A percentile compares a stretch with the other conserved stretches of the same genome.
These are phyloP conservation scores for Siniperca obscura DNA, from an alignment of 2,797 vertebrate species.

Conservation along the genomic window DNA sequence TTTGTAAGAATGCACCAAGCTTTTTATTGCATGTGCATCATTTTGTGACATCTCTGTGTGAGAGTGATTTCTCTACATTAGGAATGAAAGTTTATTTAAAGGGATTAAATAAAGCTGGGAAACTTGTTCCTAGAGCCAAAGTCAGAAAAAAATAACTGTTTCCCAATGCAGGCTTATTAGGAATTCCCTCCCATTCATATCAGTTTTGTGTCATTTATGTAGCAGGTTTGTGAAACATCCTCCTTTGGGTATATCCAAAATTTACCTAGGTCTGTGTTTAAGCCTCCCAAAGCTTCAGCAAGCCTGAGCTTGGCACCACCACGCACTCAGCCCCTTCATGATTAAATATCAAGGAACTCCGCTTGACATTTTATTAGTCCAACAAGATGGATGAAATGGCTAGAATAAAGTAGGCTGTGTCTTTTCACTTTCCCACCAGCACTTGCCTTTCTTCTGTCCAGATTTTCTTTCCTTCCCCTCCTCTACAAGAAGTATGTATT, in stretches of 20 bases:
- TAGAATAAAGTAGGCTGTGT: conserved; percentile 91
- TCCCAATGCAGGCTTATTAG: conserved; percentile 30
- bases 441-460: conserved; percentile 74
- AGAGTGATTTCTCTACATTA: conserved; percentile 14
- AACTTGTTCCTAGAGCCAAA: conserved; percentile 14
- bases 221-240: conserved; percentile 53
- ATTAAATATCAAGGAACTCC: conserved; percentile 92
- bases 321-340: conserved; percentile 81
- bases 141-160: background rate
- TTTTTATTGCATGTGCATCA: conserved; percentile 31
- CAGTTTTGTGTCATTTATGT: conserved; percentile 47
- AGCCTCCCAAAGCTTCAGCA: conserved; percentile 76
- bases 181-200: conserved; percentile 37
- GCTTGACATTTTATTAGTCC: conserved; percentile 92
- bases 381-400: conserved; percentile 94
- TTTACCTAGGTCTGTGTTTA: conserved; percentile 71
- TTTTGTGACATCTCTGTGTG: background rate
- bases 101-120: conserved; percentile 23
- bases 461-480: conserved; percentile 58
- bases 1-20: conserved; percentile 24
- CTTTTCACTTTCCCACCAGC: conserved; percentile 86
- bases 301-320: conserved; percentile 70
- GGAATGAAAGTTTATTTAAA: conserved; percentile 32
- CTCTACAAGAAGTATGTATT: conserved; percentile 76
- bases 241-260: conserved; percentile 62